Evolutionary conservation across 2,888 invertebrate species (phyloP).

Genomic region (Agonopterix subpropinquella): DNA sequence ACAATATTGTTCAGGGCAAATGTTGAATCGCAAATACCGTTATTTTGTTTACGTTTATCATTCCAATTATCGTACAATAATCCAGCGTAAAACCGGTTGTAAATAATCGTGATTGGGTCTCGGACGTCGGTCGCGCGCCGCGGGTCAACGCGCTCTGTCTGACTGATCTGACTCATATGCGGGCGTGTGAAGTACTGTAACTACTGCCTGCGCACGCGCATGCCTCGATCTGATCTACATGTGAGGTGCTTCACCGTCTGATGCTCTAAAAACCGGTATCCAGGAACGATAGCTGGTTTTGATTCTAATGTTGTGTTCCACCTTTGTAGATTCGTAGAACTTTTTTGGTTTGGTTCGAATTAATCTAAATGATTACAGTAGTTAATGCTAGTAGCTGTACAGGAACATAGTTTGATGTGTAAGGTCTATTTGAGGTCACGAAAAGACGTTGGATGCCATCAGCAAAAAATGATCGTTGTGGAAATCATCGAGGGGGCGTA

Average conservation of each 20-base stretch:
- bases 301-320: no score
- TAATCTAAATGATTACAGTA: no score
- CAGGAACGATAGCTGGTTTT: not conserved
- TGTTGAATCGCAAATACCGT: slow-evolving; percentile 18
- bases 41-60: slow-evolving; percentile 33
- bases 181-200: slow-evolving; percentile 13
- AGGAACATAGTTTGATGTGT: no score
- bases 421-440: no score
- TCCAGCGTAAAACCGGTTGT: slow-evolving; percentile 33
- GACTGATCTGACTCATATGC: slow-evolving; percentile 33
- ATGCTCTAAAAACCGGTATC: slow-evolving; percentile 1
- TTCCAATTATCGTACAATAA: slow-evolving; percentile 32
- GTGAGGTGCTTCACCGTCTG: slow-evolving; percentile 10
- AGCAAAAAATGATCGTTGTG: no score
- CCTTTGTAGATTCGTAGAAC: no score
- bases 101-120: slow-evolving; percentile 14
- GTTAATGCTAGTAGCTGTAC: no score
- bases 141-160: slow-evolving; percentile 65
- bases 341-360: no score
- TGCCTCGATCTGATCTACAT: slow-evolving; percentile 21
- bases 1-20: not conserved
- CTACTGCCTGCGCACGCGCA: slow-evolving; percentile 16
- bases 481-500: no score
- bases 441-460: no score
- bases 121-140: slow-evolving; percentile 34